phyloP scores from a whole-genome alignment of 2,797 vertebrate genomes.

The Periophthalmus magnuspinnatus region DNA sequence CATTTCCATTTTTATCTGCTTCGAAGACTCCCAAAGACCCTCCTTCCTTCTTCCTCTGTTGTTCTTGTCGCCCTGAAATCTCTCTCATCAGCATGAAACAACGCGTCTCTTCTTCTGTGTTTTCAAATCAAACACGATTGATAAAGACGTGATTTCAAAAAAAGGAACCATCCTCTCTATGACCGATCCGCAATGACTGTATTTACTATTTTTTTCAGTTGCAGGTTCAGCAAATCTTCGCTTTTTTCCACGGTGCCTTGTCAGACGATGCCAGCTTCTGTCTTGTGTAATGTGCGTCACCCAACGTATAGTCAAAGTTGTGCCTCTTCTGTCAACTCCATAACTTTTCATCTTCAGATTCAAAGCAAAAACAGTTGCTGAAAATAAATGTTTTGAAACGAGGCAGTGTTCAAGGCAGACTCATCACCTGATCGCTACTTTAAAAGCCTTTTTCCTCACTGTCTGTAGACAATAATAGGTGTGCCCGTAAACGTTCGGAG shows the following conservation, averaged over 20 bases:
- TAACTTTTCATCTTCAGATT: slow-evolving; percentile 50
- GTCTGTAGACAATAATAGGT: slow-evolving; percentile 56
- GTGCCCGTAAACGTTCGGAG: slow-evolving; percentile 44
- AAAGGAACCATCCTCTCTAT: slow-evolving; percentile 36
- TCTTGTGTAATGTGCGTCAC: slow-evolving; percentile 62
- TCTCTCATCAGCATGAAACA: slow-evolving; percentile 73
- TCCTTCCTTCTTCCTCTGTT: slow-evolving; percentile 64
- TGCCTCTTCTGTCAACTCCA: slow-evolving; percentile 58
- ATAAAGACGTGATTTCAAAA: slow-evolving; percentile 59
- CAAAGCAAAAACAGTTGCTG: slow-evolving; percentile 63
- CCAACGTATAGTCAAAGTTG: slow-evolving; percentile 60
- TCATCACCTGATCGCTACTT: slow-evolving; percentile 61
- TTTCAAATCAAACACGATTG: slow-evolving; percentile 53
- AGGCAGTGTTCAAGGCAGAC: slow-evolving; percentile 45
- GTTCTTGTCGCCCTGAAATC: slow-evolving; percentile 51
- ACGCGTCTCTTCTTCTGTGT: slow-evolving; percentile 50
- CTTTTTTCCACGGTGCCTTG: slow-evolving; percentile 52
- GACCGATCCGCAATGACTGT: slow-evolving; percentile 47
- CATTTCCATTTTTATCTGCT: slow-evolving; percentile 77
- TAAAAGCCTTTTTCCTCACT: slow-evolving; percentile 48
- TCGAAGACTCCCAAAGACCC: slow-evolving; percentile 57
- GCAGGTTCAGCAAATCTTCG: slow-evolving; percentile 64
- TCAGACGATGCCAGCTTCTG: slow-evolving; percentile 57
- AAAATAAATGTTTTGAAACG: slow-evolving; percentile 71
- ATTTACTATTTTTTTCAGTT: slow-evolving; percentile 50